phyloP scores from a whole-genome alignment of 1,140 invertebrate species.

The Papilio xuthus region DNA sequence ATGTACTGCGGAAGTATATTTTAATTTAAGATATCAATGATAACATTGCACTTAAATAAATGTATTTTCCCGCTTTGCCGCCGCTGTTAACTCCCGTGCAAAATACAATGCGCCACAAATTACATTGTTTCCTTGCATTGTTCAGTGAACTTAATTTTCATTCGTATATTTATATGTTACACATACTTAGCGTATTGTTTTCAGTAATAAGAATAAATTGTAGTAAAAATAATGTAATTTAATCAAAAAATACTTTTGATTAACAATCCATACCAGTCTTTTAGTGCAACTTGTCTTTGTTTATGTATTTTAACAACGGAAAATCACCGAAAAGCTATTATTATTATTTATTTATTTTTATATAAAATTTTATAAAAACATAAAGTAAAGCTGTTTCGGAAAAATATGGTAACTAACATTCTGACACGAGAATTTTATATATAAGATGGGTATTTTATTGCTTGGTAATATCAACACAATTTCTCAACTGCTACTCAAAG shows the following conservation, averaged over 20 bases:
- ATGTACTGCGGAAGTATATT: not conserved
- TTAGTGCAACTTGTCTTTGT: no score
- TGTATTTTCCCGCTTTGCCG: not conserved
- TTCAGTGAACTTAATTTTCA: constrained; percentile 23
- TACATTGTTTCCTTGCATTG: constrained; percentile 24
- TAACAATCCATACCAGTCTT: no score
- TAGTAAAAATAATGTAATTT: not conserved
- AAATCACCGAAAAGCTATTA: no score
- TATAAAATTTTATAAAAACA: no score
- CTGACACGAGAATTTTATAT: no score
- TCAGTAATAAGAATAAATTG: not conserved
- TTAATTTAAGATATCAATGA: not conserved
- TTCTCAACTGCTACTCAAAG: not conserved
- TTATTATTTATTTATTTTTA: no score
- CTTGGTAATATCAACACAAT: not conserved
- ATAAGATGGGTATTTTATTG: no score
- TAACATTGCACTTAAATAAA: not conserved
- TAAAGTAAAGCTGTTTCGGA: no score
- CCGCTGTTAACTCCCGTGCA: not conserved
- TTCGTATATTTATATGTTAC: not conserved
- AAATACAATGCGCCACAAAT: constrained; percentile 10
- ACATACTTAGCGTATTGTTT: not conserved
- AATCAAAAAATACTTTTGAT: no score
- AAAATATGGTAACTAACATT: no score
- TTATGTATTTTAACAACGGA: no score